These are phyloP conservation scores for Trilocha varians DNA, from an alignment of 2,888 invertebrate genomes.

Conservation along the genomic window DNA sequence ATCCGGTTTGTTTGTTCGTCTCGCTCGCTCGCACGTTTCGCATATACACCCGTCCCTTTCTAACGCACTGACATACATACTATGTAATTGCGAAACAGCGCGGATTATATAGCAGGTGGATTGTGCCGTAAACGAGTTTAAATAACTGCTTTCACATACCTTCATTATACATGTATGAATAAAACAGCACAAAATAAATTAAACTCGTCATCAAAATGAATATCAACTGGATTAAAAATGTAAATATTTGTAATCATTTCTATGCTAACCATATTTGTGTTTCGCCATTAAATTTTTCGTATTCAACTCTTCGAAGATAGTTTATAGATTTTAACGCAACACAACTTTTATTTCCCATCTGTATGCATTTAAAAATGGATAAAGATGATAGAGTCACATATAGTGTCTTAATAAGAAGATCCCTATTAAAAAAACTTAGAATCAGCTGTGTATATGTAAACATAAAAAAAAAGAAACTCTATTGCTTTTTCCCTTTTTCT, in stretches of 20 bases:
- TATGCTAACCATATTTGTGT: not conserved
- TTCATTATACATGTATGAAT: slow-evolving; percentile 14
- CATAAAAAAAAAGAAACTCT: no score
- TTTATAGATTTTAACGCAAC: no score
- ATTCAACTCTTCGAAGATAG: no score
- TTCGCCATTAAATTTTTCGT: no score
- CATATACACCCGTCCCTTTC: slow-evolving; percentile 31
- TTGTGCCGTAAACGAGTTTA: slow-evolving; percentile 67
- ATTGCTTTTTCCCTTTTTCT: no score
- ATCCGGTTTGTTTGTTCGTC: slow-evolving; percentile 41
- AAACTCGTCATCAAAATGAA: slow-evolving; percentile 5
- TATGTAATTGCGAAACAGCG: slow-evolving; percentile 67
- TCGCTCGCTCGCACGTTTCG: slow-evolving; percentile 29
- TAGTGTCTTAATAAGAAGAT: no score
- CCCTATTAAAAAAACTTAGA: no score
- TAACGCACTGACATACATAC: slow-evolving; percentile 64
- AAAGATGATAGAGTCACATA: no score
- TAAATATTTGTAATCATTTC: no score
- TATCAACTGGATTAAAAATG: not conserved
- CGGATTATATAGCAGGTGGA: slow-evolving; percentile 73
- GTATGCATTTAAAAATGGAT: no score
- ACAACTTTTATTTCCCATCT: no score
- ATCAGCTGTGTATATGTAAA: no score
- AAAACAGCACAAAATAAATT: slow-evolving; percentile 35
- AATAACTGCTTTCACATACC: slow-evolving; percentile 67